phyloP scores from a whole-genome alignment of 2,797 vertebrate species.

The Myoxocephalus aenaeus region DNA sequence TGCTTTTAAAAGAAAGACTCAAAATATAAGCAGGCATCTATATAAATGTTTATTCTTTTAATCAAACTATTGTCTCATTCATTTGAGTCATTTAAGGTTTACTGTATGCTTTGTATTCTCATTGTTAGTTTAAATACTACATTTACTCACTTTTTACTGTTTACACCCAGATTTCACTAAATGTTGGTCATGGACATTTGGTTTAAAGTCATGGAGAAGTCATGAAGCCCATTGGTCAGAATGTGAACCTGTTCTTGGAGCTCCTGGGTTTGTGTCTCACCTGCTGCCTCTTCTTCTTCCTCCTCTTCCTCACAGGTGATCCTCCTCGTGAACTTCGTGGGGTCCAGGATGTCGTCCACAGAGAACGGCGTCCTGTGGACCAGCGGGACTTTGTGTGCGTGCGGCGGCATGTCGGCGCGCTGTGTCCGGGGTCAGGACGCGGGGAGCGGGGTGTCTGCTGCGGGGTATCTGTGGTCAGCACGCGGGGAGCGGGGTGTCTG shows the following conservation, averaged over 20 bases:
- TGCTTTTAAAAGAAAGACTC: too few species aligned
- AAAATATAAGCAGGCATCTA: too few species aligned
- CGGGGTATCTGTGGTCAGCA: neutral
- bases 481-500: neutral
- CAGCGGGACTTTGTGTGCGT: constrained; percentile 47
- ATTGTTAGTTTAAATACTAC: too few species aligned
- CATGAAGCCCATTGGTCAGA: too few species aligned
- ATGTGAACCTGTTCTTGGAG: neutral
- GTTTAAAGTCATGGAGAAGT: too few species aligned
- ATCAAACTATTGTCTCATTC: too few species aligned
- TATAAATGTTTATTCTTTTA: too few species aligned
- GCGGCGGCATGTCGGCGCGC: constrained; percentile 61
- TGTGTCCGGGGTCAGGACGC: neutral
- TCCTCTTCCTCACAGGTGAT: neutral
- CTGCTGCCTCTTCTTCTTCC: constrained; percentile 33
- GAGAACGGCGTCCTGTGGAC: constrained; percentile 74
- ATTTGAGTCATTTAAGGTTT: too few species aligned
- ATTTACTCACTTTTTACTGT: too few species aligned
- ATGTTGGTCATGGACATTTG: too few species aligned
- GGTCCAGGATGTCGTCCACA: constrained; percentile 83
- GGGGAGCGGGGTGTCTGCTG: neutral
- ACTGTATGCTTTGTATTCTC: too few species aligned
- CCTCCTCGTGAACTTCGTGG: constrained; percentile 73
- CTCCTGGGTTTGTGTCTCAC: constrained; percentile 35
- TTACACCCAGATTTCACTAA: too few species aligned